phyloP scores from a whole-genome alignment of 2,113 vertebrate species.

The Probosciger aterrimus region DNA sequence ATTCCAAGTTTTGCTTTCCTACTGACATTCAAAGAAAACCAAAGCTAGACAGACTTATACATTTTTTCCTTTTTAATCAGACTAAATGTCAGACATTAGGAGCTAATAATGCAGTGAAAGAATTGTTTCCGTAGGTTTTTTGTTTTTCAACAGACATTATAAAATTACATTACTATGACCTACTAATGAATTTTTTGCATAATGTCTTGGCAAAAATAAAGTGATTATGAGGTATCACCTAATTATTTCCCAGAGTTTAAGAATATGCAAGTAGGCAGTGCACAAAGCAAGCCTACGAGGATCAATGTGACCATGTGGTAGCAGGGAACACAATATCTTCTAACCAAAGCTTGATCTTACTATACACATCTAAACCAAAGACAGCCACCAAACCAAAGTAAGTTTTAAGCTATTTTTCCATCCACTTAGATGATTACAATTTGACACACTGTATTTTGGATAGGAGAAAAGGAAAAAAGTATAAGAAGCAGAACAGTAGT shows the following conservation, averaged over 20 bases:
- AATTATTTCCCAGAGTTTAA: not conserved
- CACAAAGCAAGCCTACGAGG: not conserved
- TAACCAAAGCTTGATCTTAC: not conserved
- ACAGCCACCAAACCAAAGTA: not conserved
- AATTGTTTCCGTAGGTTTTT: not conserved
- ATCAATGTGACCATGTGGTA: not conserved
- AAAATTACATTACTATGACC: not conserved
- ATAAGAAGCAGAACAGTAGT: not conserved
- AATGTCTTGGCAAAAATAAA: not conserved
- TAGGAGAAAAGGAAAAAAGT: not conserved
- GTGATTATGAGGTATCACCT: not conserved
- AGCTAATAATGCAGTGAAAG: not conserved
- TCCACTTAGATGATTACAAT: not conserved
- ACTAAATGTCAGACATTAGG: not conserved
- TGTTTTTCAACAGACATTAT: not conserved
- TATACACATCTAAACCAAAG: not conserved
- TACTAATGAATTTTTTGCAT: not conserved
- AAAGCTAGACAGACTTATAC: not conserved
- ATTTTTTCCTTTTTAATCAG: not conserved
- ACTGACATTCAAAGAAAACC: not conserved
- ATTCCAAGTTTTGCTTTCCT: not conserved
- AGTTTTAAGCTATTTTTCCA: not conserved
- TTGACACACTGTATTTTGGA: not conserved
- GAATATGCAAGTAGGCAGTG: not conserved
- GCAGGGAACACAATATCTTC: not conserved